phyloP scores from a whole-genome alignment of 2,888 invertebrate genomes.

The Abrostola tripartita region DNA sequence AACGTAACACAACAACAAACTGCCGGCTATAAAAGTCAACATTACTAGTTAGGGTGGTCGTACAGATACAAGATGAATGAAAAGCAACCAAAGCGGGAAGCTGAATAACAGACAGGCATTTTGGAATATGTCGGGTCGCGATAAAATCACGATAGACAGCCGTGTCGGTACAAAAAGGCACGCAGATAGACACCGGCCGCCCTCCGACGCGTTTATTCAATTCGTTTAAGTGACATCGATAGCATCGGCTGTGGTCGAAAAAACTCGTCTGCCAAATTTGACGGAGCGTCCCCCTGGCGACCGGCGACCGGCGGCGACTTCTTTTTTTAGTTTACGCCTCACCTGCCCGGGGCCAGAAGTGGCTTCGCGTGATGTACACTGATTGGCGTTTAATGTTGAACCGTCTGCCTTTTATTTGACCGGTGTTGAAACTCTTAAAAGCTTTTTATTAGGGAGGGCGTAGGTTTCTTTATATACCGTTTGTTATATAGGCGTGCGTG shows the following conservation, averaged over 20 bases:
- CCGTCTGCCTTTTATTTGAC: slow-evolving; percentile 68
- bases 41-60: slow-evolving; percentile 35
- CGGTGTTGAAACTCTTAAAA: slow-evolving; percentile 58
- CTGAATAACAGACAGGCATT: slow-evolving; percentile 55
- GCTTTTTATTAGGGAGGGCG: slow-evolving; percentile 60
- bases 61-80: slow-evolving; percentile 48
- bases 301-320: slow-evolving; percentile 68
- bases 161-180: slow-evolving; percentile 59
- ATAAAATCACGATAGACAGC: slow-evolving; percentile 59
- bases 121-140: slow-evolving; percentile 57
- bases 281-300: slow-evolving; percentile 73
- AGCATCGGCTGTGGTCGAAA: slow-evolving; percentile 82
- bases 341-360: slow-evolving; percentile 78
- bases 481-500: slow-evolving; percentile 40
- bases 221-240: slow-evolving; percentile 88
- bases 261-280: slow-evolving; percentile 83
- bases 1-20: slow-evolving; percentile 57
- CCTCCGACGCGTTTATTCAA: slow-evolving; percentile 85
- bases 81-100: slow-evolving; percentile 44
- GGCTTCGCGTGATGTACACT: slow-evolving; percentile 76
- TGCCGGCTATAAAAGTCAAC: slow-evolving; percentile 48
- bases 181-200: slow-evolving; percentile 67
- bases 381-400: slow-evolving; percentile 80
- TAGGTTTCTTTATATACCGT: slow-evolving; percentile 57
- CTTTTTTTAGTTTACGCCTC: slow-evolving; percentile 83